Conservation (phyloP, 2,113 vertebrate genomes). For the Noctilio leporinus region DNA sequence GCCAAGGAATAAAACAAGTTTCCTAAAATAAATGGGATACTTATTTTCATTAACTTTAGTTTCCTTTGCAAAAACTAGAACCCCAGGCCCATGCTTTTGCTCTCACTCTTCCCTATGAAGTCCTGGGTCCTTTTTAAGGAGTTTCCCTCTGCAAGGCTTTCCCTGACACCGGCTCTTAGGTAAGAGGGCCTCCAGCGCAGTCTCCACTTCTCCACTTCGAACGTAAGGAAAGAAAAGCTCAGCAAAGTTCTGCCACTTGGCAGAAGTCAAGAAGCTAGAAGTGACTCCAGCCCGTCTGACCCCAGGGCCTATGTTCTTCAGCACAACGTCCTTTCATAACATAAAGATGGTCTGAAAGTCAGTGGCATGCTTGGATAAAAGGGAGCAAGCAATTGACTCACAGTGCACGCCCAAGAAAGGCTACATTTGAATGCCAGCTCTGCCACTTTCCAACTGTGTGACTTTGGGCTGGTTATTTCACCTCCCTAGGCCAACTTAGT, state of each 20-base stretch:
- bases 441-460: not conserved
- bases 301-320: not conserved
- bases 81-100: not conserved
- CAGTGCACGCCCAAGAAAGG: not conserved
- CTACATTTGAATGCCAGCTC: not conserved
- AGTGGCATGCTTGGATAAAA: not conserved
- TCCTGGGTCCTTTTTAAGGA: not conserved
- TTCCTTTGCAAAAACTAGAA: not conserved
- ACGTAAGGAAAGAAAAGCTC: not conserved
- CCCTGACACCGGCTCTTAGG: not conserved
- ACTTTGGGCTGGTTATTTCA: not conserved
- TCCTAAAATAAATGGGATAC: not conserved
- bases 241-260: not conserved
- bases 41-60: not conserved
- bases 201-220: too few species aligned
- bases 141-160: not conserved
- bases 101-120: not conserved
- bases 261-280: not conserved
- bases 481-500: not conserved
- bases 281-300: not conserved
- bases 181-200: not conserved
- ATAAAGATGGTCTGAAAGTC: not conserved
- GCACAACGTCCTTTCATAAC: not conserved
- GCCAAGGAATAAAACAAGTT: not conserved
- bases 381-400: not conserved